Evolutionary conservation across 1,140 invertebrate genomes (phyloP), one percentile per base, ranked within the genome.

Genomic region (Caenorhabditis brenneri): DNA sequence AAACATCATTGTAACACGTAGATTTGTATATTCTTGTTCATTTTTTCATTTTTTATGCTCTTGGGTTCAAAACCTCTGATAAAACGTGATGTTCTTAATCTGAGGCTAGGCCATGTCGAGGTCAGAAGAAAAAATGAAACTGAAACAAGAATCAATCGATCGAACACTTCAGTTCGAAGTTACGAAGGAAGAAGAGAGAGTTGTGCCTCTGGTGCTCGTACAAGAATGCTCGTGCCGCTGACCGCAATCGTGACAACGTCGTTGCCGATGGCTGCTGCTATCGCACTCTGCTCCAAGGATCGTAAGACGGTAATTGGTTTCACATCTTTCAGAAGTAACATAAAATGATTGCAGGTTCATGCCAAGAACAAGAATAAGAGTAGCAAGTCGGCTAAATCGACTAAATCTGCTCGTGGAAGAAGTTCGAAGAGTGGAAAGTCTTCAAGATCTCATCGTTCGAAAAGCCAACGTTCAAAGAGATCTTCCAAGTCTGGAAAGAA

Each of bases 201-300:
- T 74, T 74, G 65, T 74, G 65, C 65, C 65, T 74, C 65, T 42
- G 36, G n/a, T 74, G 33, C 65, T 74, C 33, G 65, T 74, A 74
- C 65, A 74, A 74, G 36, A 74, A 74, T 74, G 65, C 65, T 74
- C 65, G 65, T 74, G 19, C 65, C 65, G n/a, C 29, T 74, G 33
- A 74, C 65, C 42, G 65, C 65, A 46, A 42, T 74, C 29, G 65
- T 74, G 36, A 74, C 65, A 6, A 74, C 65, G 22, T 74, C 65
- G 65, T 42, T 74, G 36, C 65, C 65, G 19, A 74, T 74, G 65
- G 65, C 36, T 24, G 65, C 65, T 24, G 65, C 65, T 22, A 74
- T 74, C 22, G 65, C 65, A 9, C n/a, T 74, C 24, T 74, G 65
- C 24, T 33, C 65, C 65, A 74, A 74, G 36, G 36, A 74, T 42